Evolutionary conservation across 1,140 invertebrate species (phyloP).

Genomic region (Ostrea denselamellosa): DNA sequence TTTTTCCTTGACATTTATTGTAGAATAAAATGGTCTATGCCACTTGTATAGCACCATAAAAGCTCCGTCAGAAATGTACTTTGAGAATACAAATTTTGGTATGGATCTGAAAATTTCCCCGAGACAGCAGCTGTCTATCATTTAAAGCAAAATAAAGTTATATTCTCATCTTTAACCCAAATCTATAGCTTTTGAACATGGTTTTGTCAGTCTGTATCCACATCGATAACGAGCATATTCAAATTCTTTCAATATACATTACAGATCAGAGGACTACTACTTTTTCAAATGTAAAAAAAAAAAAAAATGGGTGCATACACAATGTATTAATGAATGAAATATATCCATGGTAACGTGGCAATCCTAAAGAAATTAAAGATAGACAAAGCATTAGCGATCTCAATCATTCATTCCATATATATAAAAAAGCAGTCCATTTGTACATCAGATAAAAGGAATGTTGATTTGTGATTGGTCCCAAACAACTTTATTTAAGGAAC

Average conservation of each 20-base stretch:
- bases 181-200: too few species aligned
- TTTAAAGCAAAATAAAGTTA: too few species aligned
- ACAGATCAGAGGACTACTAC: neutral
- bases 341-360: neutral
- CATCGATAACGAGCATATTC: too few species aligned
- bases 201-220: too few species aligned
- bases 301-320: neutral
- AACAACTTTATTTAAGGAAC: neutral
- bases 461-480: neutral
- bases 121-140: neutral
- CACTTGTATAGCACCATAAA: conserved; percentile 2
- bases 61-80: neutral
- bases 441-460: neutral
- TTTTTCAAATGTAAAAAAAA: neutral
- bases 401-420: neutral
- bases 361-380: too few species aligned
- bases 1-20: conserved; percentile 11
- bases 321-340: neutral
- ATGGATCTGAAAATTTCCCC: neutral
- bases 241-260: too few species aligned
- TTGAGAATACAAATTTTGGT: neutral
- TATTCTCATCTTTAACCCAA: too few species aligned
- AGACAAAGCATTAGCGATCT: too few species aligned
- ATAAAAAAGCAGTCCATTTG: neutral
- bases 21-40: conserved; percentile 11